Evolutionary conservation across 2,797 vertebrate species (phyloP).

Genomic region (Mycteria americana): DNA sequence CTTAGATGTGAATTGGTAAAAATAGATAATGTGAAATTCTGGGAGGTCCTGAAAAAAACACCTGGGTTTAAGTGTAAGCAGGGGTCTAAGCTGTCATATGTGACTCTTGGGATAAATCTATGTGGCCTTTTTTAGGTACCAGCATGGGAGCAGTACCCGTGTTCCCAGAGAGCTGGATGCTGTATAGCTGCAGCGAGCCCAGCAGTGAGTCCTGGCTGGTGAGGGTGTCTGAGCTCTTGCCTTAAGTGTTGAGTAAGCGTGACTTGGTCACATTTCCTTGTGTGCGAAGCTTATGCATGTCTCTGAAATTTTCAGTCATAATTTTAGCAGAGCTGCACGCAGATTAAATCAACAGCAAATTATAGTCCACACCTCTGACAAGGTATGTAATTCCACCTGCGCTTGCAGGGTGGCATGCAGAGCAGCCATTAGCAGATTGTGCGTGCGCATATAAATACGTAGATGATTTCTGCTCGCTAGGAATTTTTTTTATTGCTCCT

Average conservation of each 20-base stretch:
- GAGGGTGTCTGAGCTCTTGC: background rate
- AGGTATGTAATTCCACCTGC: background rate
- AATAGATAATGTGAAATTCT: background rate
- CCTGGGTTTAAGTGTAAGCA: no score
- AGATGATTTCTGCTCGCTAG: background rate
- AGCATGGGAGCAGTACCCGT: background rate
- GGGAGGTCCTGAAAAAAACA: background rate
- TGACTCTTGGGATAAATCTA: background rate
- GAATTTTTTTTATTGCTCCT: background rate
- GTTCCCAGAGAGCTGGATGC: background rate
- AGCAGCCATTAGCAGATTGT: background rate
- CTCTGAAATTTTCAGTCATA: background rate
- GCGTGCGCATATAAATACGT: accelerated
- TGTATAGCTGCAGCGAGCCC: accelerated
- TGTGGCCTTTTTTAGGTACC: background rate
- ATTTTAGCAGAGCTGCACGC: background rate
- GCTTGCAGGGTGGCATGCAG: accelerated
- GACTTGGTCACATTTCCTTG: background rate
- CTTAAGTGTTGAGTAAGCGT: accelerated
- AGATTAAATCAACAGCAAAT: background rate
- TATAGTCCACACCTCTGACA: background rate
- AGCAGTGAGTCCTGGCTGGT: accelerated
- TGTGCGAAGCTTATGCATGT: accelerated
- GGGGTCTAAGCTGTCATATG: background rate
- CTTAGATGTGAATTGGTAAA: background rate